Base-by-base conservation (phyloP, 1,140 invertebrate genomes). In the Hylaeus volcanicus region DNA sequence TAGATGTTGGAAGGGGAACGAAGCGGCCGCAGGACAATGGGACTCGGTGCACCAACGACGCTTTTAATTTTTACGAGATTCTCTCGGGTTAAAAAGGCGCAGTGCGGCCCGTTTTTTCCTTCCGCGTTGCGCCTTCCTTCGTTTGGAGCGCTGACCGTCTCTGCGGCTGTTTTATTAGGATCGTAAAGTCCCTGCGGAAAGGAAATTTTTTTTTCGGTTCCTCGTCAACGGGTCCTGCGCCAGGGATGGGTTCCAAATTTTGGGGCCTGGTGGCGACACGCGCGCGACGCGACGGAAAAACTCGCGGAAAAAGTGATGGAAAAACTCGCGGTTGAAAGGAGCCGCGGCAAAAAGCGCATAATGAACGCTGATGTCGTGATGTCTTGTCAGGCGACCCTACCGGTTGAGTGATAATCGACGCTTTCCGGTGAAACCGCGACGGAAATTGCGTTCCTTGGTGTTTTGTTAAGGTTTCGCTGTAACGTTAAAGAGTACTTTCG, bases 21-120 rank as follows among this genome's bases (percentile, higher is more conserved):
- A 74, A 43, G 43, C 43, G 15, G 77, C 77, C 77, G 51, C 77
- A 66, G 77, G 77, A 79, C 77, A 79, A 79, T 79, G 43, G 77
- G n/a, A 53, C 61, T 74, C 61, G 77, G 71, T 74, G 71, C 53
- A 74, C 77, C 77, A 51, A 65, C 61, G 77, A 74, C 65, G 70
- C 77, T 66, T 79, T 74, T 79, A 79, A 79, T 79, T 79, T 79
- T 66, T 79, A 74, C 74, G 77, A 61, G 71, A 74, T 79, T 65
- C 53, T 65, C 26, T 6, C 12, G 71, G 71, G 77, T 79, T 79
- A 79, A 79, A 79, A 79, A 79, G 77, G 58, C 69, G 65, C n/a
- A 48, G 58, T 3, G 51, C 74, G 73, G 9, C 45, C 39, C 64
- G 37, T 14, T 63, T 71, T 64, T 48, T 45, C 15, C 2, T 26